These are phyloP conservation scores for Plectrocnemia conspersa DNA, from an alignment of 1,140 invertebrate genomes.

Conservation along the genomic window DNA sequence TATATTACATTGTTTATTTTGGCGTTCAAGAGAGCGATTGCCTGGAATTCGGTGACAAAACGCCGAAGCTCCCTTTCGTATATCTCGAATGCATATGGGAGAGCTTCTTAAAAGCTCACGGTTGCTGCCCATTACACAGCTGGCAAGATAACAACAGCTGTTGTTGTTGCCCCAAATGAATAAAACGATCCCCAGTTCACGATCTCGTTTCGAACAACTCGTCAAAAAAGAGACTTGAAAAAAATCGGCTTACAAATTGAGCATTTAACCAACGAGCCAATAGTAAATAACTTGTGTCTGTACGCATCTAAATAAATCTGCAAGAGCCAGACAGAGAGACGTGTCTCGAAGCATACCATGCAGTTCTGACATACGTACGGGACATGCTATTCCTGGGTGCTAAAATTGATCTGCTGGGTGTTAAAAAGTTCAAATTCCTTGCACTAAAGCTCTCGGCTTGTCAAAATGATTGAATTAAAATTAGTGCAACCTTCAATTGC, in stretches of 20 bases:
- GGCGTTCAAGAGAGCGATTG: conserved; percentile 9
- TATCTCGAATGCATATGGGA: conserved; percentile 7
- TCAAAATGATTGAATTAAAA: no score
- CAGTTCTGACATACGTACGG: neutral
- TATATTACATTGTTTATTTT: no score
- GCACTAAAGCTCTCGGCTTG: neutral
- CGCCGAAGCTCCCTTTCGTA: conserved; percentile 10
- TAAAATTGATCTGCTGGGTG: conserved; percentile 22
- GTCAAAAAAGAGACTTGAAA: neutral
- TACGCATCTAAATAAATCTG: conserved; percentile 12
- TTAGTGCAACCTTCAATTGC: no score
- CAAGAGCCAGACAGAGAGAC: conserved; percentile 1
- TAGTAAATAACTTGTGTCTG: conserved; percentile 18
- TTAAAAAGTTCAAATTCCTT: conserved; percentile 12
- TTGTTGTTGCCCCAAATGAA: no score
- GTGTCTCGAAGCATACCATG: neutral
- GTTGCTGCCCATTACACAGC: conserved; percentile 5
- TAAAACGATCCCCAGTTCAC: no score
- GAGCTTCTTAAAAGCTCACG: conserved; percentile 20
- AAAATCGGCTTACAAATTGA: conserved; percentile 1
- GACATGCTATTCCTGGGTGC: conserved; percentile 3
- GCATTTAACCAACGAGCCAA: conserved; percentile 3
- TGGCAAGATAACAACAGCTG: no score
- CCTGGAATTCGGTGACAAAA: conserved; percentile 21
- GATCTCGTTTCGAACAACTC: neutral